phyloP scores from a whole-genome alignment of 2,888 invertebrate genomes.

The Dinocampus coccinellae region DNA sequence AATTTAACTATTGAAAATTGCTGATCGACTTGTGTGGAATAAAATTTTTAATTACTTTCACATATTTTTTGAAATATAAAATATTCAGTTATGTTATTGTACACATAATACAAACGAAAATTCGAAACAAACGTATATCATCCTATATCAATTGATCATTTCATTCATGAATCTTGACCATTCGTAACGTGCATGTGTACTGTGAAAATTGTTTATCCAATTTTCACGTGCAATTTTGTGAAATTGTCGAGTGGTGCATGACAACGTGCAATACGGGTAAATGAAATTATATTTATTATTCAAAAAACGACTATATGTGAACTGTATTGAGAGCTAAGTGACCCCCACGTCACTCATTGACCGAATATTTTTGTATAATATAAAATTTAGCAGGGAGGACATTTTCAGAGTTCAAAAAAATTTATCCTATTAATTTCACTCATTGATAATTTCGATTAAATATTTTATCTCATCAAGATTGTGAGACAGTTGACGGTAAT shows the following conservation, averaged over 20 bases:
- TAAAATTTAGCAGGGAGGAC: neutral
- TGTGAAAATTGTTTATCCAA: neutral
- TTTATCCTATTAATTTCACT: neutral
- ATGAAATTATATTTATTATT: neutral
- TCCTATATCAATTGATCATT: neutral
- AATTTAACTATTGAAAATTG: no score
- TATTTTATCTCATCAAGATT: neutral
- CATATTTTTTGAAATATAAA: neutral
- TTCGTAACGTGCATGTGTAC: neutral
- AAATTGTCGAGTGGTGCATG: no score
- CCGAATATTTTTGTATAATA: neutral
- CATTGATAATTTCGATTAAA: neutral
- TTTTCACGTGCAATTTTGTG: no score
- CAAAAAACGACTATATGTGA: neutral
- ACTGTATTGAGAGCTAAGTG: neutral
- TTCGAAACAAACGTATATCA: no score
- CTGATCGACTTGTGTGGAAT: no score
- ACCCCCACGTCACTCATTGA: constrained; percentile 38
- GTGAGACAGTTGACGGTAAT: neutral
- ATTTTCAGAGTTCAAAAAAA: neutral
- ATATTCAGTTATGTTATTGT: no score
- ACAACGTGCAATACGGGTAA: neutral
- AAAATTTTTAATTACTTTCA: neutral
- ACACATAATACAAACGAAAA: no score
- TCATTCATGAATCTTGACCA: neutral